Evolutionary conservation across 1,140 invertebrate species (phyloP).

Genomic region (Pectinophora gossypiella): DNA sequence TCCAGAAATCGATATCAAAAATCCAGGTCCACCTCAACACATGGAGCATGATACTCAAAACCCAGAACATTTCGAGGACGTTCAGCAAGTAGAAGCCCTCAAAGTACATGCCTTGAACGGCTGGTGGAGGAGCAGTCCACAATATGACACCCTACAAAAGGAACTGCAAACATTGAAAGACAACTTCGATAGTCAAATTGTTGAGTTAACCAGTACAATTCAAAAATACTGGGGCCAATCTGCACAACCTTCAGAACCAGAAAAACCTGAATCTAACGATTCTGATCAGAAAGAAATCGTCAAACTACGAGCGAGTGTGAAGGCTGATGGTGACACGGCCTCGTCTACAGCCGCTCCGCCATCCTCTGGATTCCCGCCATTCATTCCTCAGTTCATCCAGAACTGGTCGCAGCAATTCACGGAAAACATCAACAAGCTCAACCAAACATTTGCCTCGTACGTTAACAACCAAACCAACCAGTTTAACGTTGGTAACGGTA

Average conservation of each 20-base stretch:
- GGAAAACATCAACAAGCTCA: not conserved
- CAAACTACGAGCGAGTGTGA: no score
- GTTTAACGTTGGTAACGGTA: no score
- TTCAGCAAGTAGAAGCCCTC: constrained; percentile 24
- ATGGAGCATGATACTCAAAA: constrained; percentile 63
- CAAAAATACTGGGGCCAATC: no score
- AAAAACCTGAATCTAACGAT: no score
- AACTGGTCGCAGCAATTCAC: no score
- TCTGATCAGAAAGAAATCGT: no score
- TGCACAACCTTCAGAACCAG: no score
- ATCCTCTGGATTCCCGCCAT: no score
- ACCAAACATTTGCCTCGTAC: not conserved
- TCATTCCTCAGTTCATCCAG: no score
- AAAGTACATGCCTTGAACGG: not conserved
- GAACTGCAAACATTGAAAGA: constrained; percentile 31
- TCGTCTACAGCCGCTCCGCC: no score
- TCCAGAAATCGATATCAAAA: constrained; percentile 41
- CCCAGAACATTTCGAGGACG: constrained; percentile 37
- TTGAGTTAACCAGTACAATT: no score
- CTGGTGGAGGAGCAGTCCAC: not conserved
- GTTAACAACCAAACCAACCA: not conserved
- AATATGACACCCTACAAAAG: not conserved
- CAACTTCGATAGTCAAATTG: constrained; percentile 20
- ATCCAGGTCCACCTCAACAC: constrained; percentile 53
- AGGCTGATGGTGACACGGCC: no score